Evolutionary conservation across 2,113 vertebrate genomes (phyloP).

Genomic region (Tetraodon nigroviridis): DNA sequence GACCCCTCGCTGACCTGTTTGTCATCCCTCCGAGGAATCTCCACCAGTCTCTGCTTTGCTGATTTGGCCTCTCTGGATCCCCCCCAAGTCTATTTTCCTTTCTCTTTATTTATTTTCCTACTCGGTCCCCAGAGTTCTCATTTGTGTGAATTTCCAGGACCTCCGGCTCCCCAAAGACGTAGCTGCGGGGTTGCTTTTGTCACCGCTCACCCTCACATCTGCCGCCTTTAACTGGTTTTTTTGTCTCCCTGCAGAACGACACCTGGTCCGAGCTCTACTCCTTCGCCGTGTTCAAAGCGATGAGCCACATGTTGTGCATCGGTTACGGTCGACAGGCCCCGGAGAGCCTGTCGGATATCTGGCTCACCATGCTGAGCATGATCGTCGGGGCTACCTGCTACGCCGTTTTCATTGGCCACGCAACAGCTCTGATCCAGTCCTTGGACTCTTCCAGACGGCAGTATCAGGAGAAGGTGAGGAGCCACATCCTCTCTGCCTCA

Average conservation of each 20-base stretch:
- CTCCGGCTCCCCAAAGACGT: constrained; percentile 20
- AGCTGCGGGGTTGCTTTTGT: constrained; percentile 1
- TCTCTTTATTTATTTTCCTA: constrained; percentile 39
- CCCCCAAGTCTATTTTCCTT: constrained; percentile 34
- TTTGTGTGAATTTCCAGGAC: constrained; percentile 52
- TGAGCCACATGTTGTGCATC: constrained; percentile 99
- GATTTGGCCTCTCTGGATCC: constrained; percentile 66
- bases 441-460: constrained; percentile 90
- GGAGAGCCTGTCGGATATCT: constrained; percentile 94
- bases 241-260: constrained; percentile 80
- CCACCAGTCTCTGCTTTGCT: constrained; percentile 53
- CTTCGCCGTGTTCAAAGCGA: constrained; percentile 96
- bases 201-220: neutral
- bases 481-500: neutral
- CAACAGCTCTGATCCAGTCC: constrained; percentile 90
- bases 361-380: constrained; percentile 99
- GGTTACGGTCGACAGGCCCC: constrained; percentile 94
- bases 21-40: constrained; percentile 55
- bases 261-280: constrained; percentile 97
- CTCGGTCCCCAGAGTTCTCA: constrained; percentile 51
- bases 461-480: constrained; percentile 89
- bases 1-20: constrained; percentile 35
- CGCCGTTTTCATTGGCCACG: constrained; percentile 91
- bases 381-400: constrained; percentile 97
- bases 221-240: constrained; percentile 23